Conservation (phyloP, 1,140 invertebrate genomes). For the Apis cerana region DNA sequence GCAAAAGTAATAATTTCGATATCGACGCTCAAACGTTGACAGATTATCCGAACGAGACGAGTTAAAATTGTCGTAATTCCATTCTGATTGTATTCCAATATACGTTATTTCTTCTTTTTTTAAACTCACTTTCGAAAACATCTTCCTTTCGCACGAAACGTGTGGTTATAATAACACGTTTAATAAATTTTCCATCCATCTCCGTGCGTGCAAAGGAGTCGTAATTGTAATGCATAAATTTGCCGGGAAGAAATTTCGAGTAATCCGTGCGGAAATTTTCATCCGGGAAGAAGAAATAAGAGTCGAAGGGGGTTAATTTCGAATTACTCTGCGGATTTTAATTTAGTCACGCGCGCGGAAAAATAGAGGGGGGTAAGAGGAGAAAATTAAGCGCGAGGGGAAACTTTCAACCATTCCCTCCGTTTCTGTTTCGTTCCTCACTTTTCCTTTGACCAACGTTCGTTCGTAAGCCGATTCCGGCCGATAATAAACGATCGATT, state of each 20-base stretch:
- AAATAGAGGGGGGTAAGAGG: no score
- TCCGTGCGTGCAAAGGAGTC: neutral
- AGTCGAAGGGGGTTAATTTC: neutral
- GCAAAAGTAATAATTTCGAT: no score
- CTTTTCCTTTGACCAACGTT: neutral
- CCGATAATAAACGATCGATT: no score
- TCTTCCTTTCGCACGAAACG: no score
- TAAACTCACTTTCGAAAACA: neutral
- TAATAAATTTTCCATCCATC: no score
- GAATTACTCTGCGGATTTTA: neutral
- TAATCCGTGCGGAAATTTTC: neutral
- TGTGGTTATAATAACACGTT: no score
- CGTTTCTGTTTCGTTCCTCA: neutral
- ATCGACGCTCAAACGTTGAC: no score
- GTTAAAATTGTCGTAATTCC: no score
- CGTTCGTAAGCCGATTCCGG: no score
- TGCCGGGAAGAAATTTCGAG: neutral
- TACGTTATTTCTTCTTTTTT: no score
- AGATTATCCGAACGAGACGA: no score
- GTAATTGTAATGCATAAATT: conserved; percentile 6
- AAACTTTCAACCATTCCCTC: neutral
- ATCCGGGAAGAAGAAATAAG: neutral
- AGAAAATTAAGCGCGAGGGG: neutral
- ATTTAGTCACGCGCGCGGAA: neutral
- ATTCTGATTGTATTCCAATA: no score